Percentiles rank a stretch among this genome's conserved stretches.
phyloP scores from a whole-genome alignment of 2,888 invertebrate species.

The Thera britannica region DNA sequence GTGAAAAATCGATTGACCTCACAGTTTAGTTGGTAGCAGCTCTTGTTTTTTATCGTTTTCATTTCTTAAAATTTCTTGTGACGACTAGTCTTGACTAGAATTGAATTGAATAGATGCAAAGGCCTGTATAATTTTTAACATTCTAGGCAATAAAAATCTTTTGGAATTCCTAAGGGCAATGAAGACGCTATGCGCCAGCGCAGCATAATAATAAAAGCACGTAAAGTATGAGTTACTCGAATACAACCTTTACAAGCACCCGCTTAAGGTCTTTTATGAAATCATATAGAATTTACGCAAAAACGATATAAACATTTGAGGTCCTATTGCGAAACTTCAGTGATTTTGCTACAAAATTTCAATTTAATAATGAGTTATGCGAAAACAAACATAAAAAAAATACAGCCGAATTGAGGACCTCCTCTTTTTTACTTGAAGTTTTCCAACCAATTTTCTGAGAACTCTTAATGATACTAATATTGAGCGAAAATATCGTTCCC shows the following conservation, averaged over 20 bases:
- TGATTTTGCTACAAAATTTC: background rate
- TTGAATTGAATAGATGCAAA: too few species aligned
- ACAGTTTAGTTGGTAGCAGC: background rate
- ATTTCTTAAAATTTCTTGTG: too few species aligned
- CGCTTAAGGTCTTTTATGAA: slow-evolving; percentile 13
- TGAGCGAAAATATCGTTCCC: too few species aligned
- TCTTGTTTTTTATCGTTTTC: too few species aligned
- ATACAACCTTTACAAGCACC: slow-evolving; percentile 10
- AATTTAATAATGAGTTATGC: too few species aligned
- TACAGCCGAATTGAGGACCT: too few species aligned
- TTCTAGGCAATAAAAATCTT: background rate
- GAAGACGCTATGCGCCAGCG: slow-evolving; percentile 16
- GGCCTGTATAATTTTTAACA: too few species aligned
- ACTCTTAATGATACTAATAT: too few species aligned
- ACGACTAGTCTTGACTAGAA: too few species aligned
- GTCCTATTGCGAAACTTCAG: slow-evolving; percentile 10
- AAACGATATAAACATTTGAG: slow-evolving; percentile 9
- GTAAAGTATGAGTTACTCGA: slow-evolving; percentile 7
- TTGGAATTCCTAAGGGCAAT: slow-evolving; percentile 16
- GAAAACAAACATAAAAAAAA: too few species aligned
- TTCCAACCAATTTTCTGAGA: too few species aligned
- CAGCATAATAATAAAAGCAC: slow-evolving; percentile 10
- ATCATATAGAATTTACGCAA: slow-evolving; percentile 8
- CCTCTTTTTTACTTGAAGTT: too few species aligned
- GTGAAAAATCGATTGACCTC: background rate